Evolutionary conservation across 53 echinoderm and acorn worm genomes (phyloP), one percentile per base, ranked within the genome.

Genomic region (Luidia sarsii): DNA sequence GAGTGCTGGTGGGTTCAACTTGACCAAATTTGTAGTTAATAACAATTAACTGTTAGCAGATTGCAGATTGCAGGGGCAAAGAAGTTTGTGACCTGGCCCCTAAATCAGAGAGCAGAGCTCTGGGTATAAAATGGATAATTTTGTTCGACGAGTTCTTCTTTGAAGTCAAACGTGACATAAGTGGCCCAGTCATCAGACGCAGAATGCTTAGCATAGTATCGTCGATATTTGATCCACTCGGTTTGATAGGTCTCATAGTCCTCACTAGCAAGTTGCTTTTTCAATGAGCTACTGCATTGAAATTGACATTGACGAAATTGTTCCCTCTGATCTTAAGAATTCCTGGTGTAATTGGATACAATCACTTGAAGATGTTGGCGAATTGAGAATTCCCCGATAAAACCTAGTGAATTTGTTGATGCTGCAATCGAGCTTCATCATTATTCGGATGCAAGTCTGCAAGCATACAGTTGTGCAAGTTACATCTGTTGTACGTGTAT

Each of bases 341-440:
- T 20, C 53, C 0, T 80, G 80, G 80, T 37, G 27, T 28, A 10
- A 9, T 8, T 66, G 80, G 66, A 66, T 80, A 25, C 14, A 49
- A 16, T 80, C 80, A 22, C 31, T 23, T 21, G 11, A 43, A 36
- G 16, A 33, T 24, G 13, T 80, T 3, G 49, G 33, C 0, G 45
- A 80, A 33, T 20, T 64, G 11, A 80, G 33, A n/a, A 64, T 80
- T 29, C 30, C 80, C 5, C 66, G 64, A 67, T 80, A 7, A 66
- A 80, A 61, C 80, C 77, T 3, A 34, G 1, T 34, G 66, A 64
- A 16, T 64, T 64, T 0, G 45, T 65, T 80, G 80, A 67, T 48
- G 66, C 80, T 7, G 3, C n/a, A 33, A 20, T 70, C 19, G 70
- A 70, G 51, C 70, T 68, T 32, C 68, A 68, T 48, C 68, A 68